These are phyloP conservation scores for Chouioia cunea DNA, from an alignment of 2,888 invertebrate genomes.

Conservation along the genomic window DNA sequence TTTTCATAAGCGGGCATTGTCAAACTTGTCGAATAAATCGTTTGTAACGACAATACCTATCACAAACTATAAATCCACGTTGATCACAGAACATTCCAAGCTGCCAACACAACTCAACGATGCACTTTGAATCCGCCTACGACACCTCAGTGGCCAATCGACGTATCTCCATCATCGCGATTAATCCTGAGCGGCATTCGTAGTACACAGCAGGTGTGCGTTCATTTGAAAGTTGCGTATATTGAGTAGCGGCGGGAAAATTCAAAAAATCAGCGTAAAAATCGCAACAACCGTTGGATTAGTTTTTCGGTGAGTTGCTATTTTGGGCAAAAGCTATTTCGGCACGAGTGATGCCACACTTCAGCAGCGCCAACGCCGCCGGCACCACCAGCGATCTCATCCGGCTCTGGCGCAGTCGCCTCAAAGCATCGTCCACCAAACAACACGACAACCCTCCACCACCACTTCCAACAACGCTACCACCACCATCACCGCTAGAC, in stretches of 20 bases:
- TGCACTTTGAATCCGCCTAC: too few species aligned
- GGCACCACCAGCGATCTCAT: constrained; percentile 50
- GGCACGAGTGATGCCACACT: constrained; percentile 64
- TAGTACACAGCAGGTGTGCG: too few species aligned
- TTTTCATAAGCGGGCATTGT: too few species aligned
- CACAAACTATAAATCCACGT: too few species aligned
- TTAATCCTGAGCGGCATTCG: too few species aligned
- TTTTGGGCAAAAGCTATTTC: constrained; percentile 53
- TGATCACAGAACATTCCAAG: too few species aligned
- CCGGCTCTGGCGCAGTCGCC: constrained; percentile 62
- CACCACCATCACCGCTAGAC: constrained; percentile 53
- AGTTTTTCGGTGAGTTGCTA: constrained; percentile 63
- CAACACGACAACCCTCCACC: constrained; percentile 12
- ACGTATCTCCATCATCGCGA: too few species aligned
- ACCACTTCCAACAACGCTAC: constrained; percentile 8
- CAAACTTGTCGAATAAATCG: too few species aligned
- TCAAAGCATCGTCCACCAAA: constrained; percentile 44
- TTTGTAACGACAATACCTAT: too few species aligned
- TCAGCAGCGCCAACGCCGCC: constrained; percentile 56
- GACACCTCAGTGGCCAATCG: too few species aligned
- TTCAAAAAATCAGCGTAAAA: constrained; percentile 53
- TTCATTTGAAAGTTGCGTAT: too few species aligned
- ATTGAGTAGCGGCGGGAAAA: constrained; percentile 51
- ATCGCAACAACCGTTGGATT: constrained; percentile 58
- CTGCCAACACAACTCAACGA: too few species aligned